Conservation (phyloP, 2,113 vertebrate genomes). For the Cariama cristata region DNA sequence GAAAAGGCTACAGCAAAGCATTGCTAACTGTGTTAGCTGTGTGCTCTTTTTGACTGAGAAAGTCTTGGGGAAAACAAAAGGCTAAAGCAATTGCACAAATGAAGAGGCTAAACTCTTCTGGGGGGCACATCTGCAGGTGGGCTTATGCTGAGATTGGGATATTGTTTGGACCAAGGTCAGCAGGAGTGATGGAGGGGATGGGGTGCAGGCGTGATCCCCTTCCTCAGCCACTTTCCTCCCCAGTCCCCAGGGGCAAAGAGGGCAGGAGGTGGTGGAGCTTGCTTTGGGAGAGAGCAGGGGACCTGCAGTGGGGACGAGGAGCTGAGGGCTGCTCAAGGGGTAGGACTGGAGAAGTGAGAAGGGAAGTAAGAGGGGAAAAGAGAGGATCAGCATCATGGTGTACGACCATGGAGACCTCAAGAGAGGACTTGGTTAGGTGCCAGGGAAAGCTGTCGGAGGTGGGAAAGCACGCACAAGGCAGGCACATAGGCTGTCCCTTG, state of each 20-base stretch:
- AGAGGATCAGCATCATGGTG: neutral
- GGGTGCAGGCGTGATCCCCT: rapidly evolving
- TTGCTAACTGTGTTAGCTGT: neutral
- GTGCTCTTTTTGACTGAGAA: neutral
- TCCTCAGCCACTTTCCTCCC: rapidly evolving
- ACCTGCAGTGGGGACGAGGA: rapidly evolving
- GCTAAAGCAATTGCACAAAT: neutral
- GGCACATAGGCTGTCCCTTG: neutral
- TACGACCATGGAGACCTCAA: neutral
- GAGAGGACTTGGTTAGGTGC: neutral
- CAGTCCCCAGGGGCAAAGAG: rapidly evolving
- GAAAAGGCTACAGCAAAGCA: neutral
- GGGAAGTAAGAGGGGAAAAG: neutral
- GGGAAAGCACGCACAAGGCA: neutral
- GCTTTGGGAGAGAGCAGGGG: rapidly evolving
- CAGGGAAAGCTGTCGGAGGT: neutral
- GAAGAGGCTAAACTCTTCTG: neutral
- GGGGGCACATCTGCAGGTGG: neutral
- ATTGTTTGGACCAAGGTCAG: neutral
- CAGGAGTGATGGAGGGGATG: neutral
- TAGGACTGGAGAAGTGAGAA: neutral
- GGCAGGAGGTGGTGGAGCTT: rapidly evolving
- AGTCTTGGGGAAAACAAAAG: neutral
- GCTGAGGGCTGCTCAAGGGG: neutral
- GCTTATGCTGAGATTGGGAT: neutral